Conservation (phyloP, 2,888 invertebrate species). For the Pachydiplax longipennis region DNA sequence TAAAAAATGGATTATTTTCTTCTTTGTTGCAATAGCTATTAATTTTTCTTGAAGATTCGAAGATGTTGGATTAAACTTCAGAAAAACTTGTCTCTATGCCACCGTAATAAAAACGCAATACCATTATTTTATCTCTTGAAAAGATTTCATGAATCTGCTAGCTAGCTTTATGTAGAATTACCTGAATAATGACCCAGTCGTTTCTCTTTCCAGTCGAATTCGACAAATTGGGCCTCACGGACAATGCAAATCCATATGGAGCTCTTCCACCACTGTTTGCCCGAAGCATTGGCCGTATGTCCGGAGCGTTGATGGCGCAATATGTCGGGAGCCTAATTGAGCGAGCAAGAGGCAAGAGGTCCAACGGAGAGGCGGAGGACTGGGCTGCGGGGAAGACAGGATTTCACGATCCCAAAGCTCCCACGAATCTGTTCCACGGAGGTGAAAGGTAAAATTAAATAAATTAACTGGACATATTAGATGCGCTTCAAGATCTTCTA, state of each 20-base stretch:
- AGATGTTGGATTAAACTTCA: too few relatives aligned
- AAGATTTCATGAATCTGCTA: too few relatives aligned
- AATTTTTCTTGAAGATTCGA: too few relatives aligned
- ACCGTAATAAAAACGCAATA: too few relatives aligned
- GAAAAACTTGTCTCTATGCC: too few relatives aligned
- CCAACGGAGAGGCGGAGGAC: slow-evolving; percentile 56
- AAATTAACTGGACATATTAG: neutral
- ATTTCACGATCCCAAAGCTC: slow-evolving; percentile 5
- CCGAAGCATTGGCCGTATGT: slow-evolving; percentile 74
- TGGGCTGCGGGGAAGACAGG: slow-evolving; percentile 51
- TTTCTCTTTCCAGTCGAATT: slow-evolving; percentile 73
- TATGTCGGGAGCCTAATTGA: slow-evolving; percentile 77
- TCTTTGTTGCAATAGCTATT: too few relatives aligned
- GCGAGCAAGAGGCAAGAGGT: slow-evolving; percentile 64
- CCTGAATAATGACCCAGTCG: too few relatives aligned
- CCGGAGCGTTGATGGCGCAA: slow-evolving; percentile 73
- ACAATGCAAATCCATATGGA: slow-evolving; percentile 87
- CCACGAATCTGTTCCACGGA: slow-evolving; percentile 69
- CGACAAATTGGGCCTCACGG: slow-evolving; percentile 84
- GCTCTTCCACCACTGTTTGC: slow-evolving; percentile 78
- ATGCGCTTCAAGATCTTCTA: neutral
- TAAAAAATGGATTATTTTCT: too few relatives aligned
- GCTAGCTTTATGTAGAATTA: too few relatives aligned
- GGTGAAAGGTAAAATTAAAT: slow-evolving; percentile 70
- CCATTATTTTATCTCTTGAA: too few relatives aligned